Evolutionary conservation across 2,888 invertebrate genomes (phyloP), one percentile per base, ranked within the genome.

Genomic region (Anarsia innoxiella): DNA sequence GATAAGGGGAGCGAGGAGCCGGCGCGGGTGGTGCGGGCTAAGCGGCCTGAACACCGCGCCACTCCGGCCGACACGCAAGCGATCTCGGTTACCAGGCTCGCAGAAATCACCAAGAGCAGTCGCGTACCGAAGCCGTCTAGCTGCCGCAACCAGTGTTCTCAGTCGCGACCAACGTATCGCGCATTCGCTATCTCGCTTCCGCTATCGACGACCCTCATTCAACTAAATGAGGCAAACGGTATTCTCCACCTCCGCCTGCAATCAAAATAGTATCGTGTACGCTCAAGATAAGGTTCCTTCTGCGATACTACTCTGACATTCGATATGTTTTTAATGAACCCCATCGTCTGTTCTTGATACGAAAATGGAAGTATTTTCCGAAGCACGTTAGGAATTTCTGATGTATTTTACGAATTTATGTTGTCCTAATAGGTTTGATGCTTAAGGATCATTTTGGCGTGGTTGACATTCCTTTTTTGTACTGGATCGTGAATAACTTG

Each of bases 371-470:
- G 58, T 57, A 59, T 66, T 66, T 68, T 63, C 56, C 59, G 58
- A 70, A 69, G 66, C 59, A 68, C 58, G 64, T 58, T 49, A 67
- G 65, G 79, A 74, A 80, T 80, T 75, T 70, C 51, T 67, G 60
- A 59, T 65, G 54, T 63, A 65, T 71, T 74, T 68, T 60, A 55
- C 59, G 43, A 51, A 58, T 64, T 73, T 66, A 78, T 83, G 82
- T 56, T 73, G 42, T 46, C 80, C 77, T 71, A 66, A 70, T 82
- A 66, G 46, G 51, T 53, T 60, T 61, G 70, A 79, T 79, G 76
- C 78, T 79, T 83, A 79, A 74, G 74, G 82, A 79, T 72, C 77
- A 80, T 70, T 79, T 83, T 80, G 61, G 78, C 79, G 73, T 82
- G 70, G 68, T 75, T 80, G 62, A 68, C 68, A 75, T 78, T 78